Base-by-base conservation (phyloP, 2,797 vertebrate genomes). In the Paguma larvata region DNA sequence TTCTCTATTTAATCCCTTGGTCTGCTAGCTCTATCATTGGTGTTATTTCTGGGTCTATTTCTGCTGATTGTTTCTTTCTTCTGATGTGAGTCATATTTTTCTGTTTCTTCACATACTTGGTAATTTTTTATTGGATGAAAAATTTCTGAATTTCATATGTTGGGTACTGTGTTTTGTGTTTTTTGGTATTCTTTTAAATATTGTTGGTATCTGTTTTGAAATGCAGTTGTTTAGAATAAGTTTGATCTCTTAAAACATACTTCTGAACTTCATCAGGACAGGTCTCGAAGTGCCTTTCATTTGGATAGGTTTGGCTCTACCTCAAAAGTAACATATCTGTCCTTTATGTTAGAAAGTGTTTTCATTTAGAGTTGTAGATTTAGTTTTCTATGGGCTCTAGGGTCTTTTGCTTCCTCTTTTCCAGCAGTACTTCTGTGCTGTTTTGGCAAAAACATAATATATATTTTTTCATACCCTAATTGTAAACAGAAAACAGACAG, bases 81-180 rank as follows among this genome's bases (percentile, higher is more conserved):
- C 38, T 79, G 3, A 12, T 80, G 30, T 56, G 34, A 21, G 34
- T 53, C 19, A 34, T 89, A 15, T 79, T 83, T 70, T 88, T 13
- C 25, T 59, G n/a, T 48, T 91, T 79, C 23, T 84, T 80, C 44
- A 3, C 4, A 41, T 67, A 5, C 73, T 25, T 63, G 15, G 7
- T 84, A 38, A 86, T 78, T 85, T 90, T 67, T 94, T 5, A 19
- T 72, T 92, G 5, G 2, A 68, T 85, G 72, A 89, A 96, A 89
- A 73, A 34, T 12, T 23, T 78, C 18, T 87, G 41, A 85, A 85
- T 93, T 92, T 90, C 4, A 48, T 23, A 56, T 87, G 34, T 72
- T 56, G 48, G 44, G 0, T 93, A 30, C 16, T 65, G 3, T 8
- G 4, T 46, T 79, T 85, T 65, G 70, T 14, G 13, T 32, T 46